Conservation (phyloP, 2,113 vertebrate species). For the Taurulus bubalis region DNA sequence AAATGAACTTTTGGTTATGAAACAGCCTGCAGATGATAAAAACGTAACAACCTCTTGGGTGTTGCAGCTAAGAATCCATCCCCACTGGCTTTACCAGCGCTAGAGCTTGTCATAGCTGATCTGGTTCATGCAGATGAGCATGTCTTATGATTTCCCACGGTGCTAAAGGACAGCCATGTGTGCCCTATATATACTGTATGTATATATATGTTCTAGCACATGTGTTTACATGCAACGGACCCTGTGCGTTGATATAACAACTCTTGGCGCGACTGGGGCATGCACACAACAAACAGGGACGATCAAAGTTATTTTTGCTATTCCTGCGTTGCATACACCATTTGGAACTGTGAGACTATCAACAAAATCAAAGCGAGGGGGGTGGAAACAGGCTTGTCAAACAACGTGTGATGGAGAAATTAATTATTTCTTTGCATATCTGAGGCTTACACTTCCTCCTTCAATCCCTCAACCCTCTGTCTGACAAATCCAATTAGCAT, state of each 20-base stretch:
- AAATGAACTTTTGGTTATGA: conserved; percentile 36
- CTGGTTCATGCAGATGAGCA: conserved; percentile 44
- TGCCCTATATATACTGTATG: conserved; percentile 36
- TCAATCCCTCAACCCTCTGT: conserved; percentile 49
- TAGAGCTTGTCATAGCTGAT: conserved; percentile 64
- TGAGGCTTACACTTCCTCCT: conserved; percentile 54
- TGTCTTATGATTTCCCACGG: conserved; percentile 29
- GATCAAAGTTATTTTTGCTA: conserved; percentile 44
- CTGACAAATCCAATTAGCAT: conserved; percentile 73
- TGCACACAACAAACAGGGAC: conserved; percentile 31
- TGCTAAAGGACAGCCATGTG: conserved; percentile 34
- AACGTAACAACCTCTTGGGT: conserved; percentile 46
- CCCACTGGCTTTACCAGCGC: conserved; percentile 29
- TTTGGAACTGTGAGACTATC: conserved; percentile 36
- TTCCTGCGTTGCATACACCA: conserved; percentile 32
- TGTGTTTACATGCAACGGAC: conserved; percentile 34
- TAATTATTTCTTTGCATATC: conserved; percentile 61
- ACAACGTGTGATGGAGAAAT: conserved; percentile 43
- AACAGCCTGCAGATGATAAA: conserved; percentile 55
- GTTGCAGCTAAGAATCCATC: conserved; percentile 43
- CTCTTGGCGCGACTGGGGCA: conserved; percentile 29
- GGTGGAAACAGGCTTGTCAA: conserved; percentile 37
- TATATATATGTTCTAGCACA: conserved; percentile 39
- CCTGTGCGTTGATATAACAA: conserved; percentile 25
- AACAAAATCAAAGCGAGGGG: conserved; percentile 36